These are phyloP conservation scores for Cephus rjabovi DNA, from an alignment of 2,888 invertebrate genomes.

Conservation along the genomic window DNA sequence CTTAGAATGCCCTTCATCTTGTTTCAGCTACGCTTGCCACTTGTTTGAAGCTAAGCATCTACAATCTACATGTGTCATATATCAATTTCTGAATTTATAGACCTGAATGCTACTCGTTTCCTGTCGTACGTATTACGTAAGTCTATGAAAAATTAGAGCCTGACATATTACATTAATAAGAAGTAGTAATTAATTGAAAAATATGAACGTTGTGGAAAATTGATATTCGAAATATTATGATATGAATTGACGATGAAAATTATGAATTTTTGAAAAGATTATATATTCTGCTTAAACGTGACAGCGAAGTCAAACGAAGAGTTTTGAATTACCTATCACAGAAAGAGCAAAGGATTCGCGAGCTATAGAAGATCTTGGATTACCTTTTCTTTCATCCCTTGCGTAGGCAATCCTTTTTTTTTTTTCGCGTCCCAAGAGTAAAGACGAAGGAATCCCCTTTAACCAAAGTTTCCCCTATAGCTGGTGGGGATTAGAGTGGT, in stretches of 20 bases:
- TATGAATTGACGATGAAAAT: not conserved
- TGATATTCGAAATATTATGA: not conserved
- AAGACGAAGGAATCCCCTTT: not conserved
- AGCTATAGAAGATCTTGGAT: not conserved
- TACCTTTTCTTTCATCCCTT: not conserved
- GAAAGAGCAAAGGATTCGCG: not conserved
- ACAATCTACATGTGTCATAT: no score
- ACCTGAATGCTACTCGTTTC: not conserved
- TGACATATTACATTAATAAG: no score
- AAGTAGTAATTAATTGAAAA: no score
- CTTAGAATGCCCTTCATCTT: not conserved
- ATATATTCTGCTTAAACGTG: not conserved
- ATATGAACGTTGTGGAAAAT: no score
- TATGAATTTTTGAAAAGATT: not conserved
- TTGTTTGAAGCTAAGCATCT: no score
- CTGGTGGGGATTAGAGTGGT: conserved; percentile 13
- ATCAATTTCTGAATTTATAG: not conserved
- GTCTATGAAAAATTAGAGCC: no score
- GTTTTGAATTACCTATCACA: not conserved
- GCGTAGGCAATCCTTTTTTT: not conserved
- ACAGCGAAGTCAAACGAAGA: not conserved
- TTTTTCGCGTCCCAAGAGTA: not conserved
- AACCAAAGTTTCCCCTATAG: not conserved
- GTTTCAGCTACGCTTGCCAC: not conserved
- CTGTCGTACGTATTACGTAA: no score